Conservation (phyloP, 2,113 vertebrate species). For the Neopipo cinnamomea region DNA sequence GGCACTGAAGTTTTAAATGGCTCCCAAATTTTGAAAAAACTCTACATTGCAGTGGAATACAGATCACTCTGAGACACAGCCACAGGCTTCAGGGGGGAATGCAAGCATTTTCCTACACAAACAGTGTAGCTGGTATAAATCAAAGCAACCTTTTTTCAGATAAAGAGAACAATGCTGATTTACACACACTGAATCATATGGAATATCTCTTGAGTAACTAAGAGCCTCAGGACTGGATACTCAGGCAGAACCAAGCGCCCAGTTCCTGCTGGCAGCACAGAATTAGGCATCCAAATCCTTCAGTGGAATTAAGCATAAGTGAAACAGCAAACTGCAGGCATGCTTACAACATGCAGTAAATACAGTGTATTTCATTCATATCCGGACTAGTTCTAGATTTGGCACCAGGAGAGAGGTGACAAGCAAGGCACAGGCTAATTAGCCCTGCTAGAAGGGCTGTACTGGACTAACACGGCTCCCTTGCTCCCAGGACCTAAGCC, state of each 20-base stretch:
- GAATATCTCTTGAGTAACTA: not conserved
- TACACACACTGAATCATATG: not conserved
- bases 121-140: not conserved
- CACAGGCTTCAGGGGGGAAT: not conserved
- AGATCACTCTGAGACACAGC: not conserved
- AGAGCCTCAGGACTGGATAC: not conserved
- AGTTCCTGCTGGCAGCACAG: not conserved
- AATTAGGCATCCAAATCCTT: not conserved
- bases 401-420: not conserved
- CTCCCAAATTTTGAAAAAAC: not conserved
- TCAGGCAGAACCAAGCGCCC: not conserved
- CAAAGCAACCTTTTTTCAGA: not conserved
- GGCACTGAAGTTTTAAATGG: constrained; percentile 21
- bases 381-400: not conserved
- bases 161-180: not conserved
- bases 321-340: not conserved
- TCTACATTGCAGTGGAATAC: not conserved
- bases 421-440: not conserved
- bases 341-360: not conserved
- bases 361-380: not conserved
- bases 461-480: not conserved
- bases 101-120: not conserved
- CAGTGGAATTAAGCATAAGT: not conserved
- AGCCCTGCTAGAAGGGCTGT: not conserved
- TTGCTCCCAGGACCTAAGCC: not conserved